Percentiles rank a stretch among this genome's conserved stretches.
Conservation (phyloP, 2,797 vertebrate genomes). For the Cossypha niveicapilla region DNA sequence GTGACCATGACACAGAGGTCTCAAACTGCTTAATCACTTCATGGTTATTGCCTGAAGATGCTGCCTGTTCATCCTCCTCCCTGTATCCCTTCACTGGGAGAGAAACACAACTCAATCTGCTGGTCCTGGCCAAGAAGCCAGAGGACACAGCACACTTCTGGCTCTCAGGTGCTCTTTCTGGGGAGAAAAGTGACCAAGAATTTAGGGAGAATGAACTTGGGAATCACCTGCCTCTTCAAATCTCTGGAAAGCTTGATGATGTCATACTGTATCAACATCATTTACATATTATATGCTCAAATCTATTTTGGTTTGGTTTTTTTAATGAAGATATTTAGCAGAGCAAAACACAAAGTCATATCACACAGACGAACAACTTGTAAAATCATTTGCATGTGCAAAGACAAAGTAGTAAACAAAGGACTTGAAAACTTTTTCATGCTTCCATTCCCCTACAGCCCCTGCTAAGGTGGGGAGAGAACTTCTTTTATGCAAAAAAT, state of each 20-base stretch:
- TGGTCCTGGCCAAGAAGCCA: background rate
- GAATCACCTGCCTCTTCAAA: background rate
- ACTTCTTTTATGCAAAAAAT: background rate
- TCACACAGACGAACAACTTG: background rate
- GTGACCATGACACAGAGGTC: constrained; percentile 81
- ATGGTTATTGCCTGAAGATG: constrained; percentile 80
- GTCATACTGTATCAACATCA: background rate
- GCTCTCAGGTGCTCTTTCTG: background rate
- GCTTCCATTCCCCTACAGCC: background rate
- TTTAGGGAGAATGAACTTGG: background rate
- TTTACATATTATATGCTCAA: background rate
- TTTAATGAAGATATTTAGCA: background rate
- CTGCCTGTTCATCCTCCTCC: constrained; percentile 69
- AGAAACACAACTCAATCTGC: background rate
- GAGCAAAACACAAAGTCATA: background rate
- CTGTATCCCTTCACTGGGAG: constrained; percentile 78
- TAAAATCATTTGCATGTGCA: background rate
- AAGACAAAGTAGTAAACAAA: background rate
- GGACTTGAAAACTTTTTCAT: background rate
- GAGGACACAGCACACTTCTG: background rate
- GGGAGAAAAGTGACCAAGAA: background rate
- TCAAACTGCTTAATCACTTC: constrained; percentile 85
- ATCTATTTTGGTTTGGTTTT: background rate
- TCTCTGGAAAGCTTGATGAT: background rate
- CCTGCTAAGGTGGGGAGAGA: background rate